phyloP scores from a whole-genome alignment of 1,140 invertebrate species.

The Pseudomyrmex cubaensis region DNA sequence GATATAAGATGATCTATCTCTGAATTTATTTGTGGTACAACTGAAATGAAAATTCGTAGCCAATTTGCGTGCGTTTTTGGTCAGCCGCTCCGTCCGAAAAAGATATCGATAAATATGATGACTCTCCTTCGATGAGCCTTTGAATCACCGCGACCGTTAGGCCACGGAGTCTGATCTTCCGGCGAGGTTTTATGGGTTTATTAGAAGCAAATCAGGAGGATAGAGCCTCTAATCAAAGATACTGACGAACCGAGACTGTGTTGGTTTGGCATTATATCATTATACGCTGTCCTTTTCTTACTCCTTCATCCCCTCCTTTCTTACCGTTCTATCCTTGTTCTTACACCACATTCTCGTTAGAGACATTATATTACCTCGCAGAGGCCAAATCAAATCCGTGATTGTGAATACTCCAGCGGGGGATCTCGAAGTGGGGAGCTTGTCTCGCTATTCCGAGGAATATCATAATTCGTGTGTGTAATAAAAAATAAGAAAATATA shows the following conservation, averaged over 20 bases:
- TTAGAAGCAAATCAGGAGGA: slow-evolving; percentile 83
- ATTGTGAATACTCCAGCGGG: slow-evolving; percentile 78
- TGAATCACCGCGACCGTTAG: slow-evolving; percentile 23
- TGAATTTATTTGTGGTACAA: background rate
- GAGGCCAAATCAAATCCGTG: slow-evolving; percentile 78
- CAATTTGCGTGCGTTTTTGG: slow-evolving; percentile 25
- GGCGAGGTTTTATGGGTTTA: slow-evolving; percentile 81
- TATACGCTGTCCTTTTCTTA: slow-evolving; percentile 73
- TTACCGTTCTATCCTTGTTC: slow-evolving; percentile 73
- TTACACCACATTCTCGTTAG: slow-evolving; percentile 81
- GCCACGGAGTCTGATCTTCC: slow-evolving; percentile 64
- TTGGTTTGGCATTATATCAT: slow-evolving; percentile 82
- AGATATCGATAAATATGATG: slow-evolving; percentile 56
- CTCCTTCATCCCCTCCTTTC: slow-evolving; percentile 58
- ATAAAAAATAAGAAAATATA: slow-evolving; percentile 47
- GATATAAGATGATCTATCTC: too few species aligned
- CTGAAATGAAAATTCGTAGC: slow-evolving; percentile 29
- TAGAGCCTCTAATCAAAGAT: slow-evolving; percentile 84
- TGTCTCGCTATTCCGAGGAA: slow-evolving; percentile 18
- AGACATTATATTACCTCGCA: slow-evolving; percentile 79
- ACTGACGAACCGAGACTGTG: slow-evolving; percentile 79
- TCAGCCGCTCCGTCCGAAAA: background rate
- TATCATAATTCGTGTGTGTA: slow-evolving; percentile 1
- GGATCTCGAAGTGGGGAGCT: slow-evolving; percentile 51
- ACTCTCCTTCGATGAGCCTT: slow-evolving; percentile 24